A percentile compares a stretch with the other conserved stretches of the same genome.
phyloP scores from a whole-genome alignment of 2,797 vertebrate genomes.

The Anisognathus igniventris region DNA sequence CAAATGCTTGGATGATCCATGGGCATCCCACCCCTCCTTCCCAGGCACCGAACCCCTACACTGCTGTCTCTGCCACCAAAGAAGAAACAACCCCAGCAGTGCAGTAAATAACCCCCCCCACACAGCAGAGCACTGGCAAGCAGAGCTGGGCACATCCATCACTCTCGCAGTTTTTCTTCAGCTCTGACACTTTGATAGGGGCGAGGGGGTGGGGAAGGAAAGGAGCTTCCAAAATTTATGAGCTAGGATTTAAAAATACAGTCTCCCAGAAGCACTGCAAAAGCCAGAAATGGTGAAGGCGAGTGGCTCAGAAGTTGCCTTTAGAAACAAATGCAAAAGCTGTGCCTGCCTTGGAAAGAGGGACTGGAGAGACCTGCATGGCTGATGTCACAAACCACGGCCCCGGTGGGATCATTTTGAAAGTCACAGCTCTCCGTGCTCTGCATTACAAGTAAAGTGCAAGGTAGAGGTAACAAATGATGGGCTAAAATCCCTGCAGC shows the following conservation, averaged over 20 bases:
- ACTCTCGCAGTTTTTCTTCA: neutral
- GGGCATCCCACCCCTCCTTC: neutral
- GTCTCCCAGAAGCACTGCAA: neutral
- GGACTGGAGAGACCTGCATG: neutral
- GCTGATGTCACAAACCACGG: neutral
- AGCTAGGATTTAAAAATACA: slow-evolving; percentile 55
- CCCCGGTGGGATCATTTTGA: neutral
- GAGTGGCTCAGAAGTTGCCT: neutral
- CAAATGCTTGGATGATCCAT: fast-evolving
- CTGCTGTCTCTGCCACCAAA: neutral
- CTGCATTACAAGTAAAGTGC: neutral
- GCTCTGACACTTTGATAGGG: slow-evolving; percentile 48
- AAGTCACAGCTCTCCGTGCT: neutral
- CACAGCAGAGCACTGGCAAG: neutral
- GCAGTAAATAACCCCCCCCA: neutral
- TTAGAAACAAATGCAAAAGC: neutral
- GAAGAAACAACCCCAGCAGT: neutral
- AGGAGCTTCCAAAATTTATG: slow-evolving; percentile 60
- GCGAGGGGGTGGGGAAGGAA: slow-evolving; percentile 34
- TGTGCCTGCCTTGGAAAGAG: neutral
- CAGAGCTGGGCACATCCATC: neutral
- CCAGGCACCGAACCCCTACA: fast-evolving
- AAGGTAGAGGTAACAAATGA: neutral
- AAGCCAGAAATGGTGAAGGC: neutral
- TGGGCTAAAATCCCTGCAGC: neutral